Evolutionary conservation across 2,888 invertebrate genomes (phyloP).

Genomic region (Tetrapedia diversipes): DNA sequence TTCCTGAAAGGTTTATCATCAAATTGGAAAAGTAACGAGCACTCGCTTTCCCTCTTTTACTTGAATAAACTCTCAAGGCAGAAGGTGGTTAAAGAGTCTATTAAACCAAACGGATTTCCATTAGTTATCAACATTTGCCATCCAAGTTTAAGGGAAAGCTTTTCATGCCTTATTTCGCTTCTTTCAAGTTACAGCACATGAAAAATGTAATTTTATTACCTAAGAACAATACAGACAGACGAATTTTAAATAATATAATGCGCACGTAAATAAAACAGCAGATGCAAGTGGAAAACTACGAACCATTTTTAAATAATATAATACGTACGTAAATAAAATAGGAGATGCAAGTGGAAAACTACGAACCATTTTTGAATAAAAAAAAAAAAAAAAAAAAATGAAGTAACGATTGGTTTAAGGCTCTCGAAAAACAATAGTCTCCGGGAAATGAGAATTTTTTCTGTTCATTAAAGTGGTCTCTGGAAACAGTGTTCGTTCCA

Average conservation of each 20-base stretch:
- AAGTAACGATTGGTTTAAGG: no score
- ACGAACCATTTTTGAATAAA: no score
- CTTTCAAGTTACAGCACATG: background rate
- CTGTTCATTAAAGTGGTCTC: background rate
- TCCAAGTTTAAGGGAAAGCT: no score
- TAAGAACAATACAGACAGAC: background rate
- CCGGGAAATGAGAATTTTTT: background rate
- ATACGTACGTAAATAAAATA: no score
- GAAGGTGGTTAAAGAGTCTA: background rate
- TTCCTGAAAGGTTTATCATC: background rate
- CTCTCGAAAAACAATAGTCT: no score
- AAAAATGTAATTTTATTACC: background rate
- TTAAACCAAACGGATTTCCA: background rate
- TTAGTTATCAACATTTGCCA: background rate
- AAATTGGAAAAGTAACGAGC: background rate
- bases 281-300: no score
- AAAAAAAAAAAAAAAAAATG: no score
- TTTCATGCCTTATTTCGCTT: background rate
- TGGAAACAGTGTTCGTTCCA: background rate
- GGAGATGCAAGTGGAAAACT: no score
- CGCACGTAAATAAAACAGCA: no score
- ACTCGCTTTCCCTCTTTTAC: conserved; percentile 3
- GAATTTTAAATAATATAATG: background rate
- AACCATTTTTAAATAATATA: no score
- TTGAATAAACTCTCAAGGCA: conserved; percentile 1